phyloP scores from a whole-genome alignment of 92 coral and sea anemone genomes.

The Phenganax marumi region DNA sequence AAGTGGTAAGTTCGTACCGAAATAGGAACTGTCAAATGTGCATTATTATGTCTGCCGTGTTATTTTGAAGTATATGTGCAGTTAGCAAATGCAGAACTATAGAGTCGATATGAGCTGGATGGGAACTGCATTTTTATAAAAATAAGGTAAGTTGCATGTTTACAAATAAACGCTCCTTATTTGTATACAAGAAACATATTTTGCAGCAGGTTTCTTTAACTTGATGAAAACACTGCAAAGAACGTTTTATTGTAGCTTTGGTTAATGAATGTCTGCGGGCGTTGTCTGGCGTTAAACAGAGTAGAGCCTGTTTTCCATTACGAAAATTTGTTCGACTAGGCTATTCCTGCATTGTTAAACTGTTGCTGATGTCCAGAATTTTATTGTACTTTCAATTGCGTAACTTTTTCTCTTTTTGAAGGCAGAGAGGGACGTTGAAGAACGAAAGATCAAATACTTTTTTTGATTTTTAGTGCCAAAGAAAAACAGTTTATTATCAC shows the following conservation, averaged over 20 bases:
- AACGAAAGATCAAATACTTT: background rate
- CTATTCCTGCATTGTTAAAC: no score
- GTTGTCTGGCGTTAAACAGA: no score
- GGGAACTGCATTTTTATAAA: no score
- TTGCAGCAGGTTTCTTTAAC: no score
- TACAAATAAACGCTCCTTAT: no score
- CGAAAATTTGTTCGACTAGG: no score
- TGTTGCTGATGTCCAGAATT: background rate
- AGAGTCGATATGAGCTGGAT: background rate
- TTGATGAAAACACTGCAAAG: no score
- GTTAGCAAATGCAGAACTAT: background rate
- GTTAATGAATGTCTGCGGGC: no score
- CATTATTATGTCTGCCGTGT: conserved; percentile 1
- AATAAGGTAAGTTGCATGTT: no score
- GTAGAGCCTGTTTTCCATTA: no score
- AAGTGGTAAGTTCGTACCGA: conserved; percentile 68
- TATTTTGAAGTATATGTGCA: background rate
- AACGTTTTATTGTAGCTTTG: no score
- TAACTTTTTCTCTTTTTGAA: conserved; percentile 28
- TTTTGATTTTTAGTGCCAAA: background rate
- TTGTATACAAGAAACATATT: no score
- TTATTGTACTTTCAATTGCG: background rate
- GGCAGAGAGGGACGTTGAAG: conserved; percentile 18
- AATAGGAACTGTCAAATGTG: background rate
- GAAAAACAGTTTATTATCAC: background rate